These are phyloP conservation scores for Drosophila albomicans DNA, from an alignment of 1,140 invertebrate genomes.

Conservation along the genomic window DNA sequence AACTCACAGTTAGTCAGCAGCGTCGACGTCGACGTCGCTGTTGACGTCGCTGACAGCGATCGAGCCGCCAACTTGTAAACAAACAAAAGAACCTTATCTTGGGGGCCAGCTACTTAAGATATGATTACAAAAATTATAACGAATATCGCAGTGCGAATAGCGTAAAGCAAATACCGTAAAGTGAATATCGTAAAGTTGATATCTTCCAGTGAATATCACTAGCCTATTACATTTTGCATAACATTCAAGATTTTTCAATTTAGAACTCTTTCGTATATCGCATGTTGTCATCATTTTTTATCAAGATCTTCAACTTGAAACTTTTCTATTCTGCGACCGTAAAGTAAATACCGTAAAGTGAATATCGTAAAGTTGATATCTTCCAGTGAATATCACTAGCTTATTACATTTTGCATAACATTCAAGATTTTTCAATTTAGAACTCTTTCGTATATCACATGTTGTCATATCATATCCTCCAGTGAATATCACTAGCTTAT, in stretches of 20 bases:
- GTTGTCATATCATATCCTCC: no score
- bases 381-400: background rate
- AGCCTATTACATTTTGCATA: background rate
- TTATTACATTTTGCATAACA: background rate
- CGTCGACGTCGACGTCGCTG: background rate
- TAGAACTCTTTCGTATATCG: background rate
- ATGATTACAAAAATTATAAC: constrained; percentile 32
- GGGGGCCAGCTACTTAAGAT: constrained; percentile 2
- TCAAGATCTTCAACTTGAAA: constrained; percentile 26
- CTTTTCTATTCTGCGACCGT: background rate
- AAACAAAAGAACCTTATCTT: constrained; percentile 49
- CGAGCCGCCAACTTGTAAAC: constrained; percentile 37
- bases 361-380: constrained; percentile 8
- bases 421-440: background rate
- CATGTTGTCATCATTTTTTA: constrained; percentile 16
- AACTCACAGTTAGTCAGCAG: constrained; percentile 19
- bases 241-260: background rate
- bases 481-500: background rate
- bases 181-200: background rate
- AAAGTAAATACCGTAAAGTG: no score
- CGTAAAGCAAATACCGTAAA: background rate
- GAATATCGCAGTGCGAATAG: constrained; percentile 8
- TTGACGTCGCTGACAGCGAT: background rate
- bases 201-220: background rate
- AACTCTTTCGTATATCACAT: background rate